A percentile compares a stretch with the other conserved stretches of the same genome.
phyloP scores from a whole-genome alignment of 2,797 vertebrate species.

The Alfaro cultratus region DNA sequence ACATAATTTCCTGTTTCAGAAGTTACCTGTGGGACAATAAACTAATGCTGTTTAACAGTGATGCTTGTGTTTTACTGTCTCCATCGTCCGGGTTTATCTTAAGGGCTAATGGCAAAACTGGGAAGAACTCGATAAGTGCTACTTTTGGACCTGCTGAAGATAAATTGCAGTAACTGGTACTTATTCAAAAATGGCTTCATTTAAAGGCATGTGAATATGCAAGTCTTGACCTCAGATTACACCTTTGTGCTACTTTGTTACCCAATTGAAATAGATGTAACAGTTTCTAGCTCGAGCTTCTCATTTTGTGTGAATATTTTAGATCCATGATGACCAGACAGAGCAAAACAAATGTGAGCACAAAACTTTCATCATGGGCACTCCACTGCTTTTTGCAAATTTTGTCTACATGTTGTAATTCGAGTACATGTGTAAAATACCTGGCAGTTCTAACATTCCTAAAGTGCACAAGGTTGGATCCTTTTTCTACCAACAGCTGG shows the following conservation, averaged over 20 bases:
- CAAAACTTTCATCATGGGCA: background rate
- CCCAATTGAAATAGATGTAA: background rate
- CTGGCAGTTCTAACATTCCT: background rate
- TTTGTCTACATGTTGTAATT: background rate
- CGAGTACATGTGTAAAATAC: background rate
- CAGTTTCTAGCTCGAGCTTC: background rate
- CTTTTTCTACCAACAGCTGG: background rate
- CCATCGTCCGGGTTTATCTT: background rate
- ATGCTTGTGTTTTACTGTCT: constrained; percentile 30
- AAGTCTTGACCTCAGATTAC: background rate
- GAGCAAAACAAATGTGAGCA: background rate
- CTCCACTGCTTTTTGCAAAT: background rate
- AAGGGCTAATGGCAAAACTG: background rate
- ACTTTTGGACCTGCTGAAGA: background rate
- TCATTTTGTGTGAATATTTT: background rate
- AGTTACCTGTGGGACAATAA: constrained; percentile 91
- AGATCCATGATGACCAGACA: background rate
- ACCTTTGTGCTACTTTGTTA: background rate
- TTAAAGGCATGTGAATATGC: background rate
- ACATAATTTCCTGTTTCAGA: constrained; percentile 92
- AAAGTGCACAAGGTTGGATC: background rate
- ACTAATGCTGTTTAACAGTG: constrained; percentile 89
- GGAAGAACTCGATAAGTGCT: background rate
- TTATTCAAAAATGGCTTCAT: background rate
- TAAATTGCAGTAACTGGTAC: background rate